Evolutionary conservation across 2,888 invertebrate species (phyloP).

Genomic region (Tipula vernalis): DNA sequence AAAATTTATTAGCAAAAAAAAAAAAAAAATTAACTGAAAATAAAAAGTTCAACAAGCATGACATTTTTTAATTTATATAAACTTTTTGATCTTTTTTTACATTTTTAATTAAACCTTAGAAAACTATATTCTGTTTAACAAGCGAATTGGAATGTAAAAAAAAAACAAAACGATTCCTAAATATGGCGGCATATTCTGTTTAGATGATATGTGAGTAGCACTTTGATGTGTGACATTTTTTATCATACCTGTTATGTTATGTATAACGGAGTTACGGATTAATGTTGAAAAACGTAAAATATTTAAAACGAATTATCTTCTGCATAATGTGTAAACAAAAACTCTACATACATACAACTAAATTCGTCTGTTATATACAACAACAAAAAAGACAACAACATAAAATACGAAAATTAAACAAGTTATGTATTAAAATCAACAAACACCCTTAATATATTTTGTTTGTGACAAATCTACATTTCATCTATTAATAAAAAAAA

Average conservation of each 20-base stretch:
- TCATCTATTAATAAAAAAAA: neutral
- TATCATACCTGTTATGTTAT: neutral
- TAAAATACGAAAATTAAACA: neutral
- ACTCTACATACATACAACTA: neutral
- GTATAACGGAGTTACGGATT: neutral
- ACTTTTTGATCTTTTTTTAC: neutral
- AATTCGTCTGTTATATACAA: neutral
- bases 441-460: neutral
- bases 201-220: neutral
- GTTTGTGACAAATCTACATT: neutral
- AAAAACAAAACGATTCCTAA: neutral
- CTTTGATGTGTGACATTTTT: neutral
- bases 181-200: neutral
- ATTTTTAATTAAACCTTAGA: neutral
- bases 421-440: neutral
- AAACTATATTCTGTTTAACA: neutral
- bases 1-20: neutral
- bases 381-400: neutral
- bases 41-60: neutral
- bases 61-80: neutral
- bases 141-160: neutral
- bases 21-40: neutral
- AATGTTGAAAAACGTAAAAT: neutral
- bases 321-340: neutral
- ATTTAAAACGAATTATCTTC: neutral